Percentiles rank a stretch among this genome's conserved stretches.
phyloP scores from a whole-genome alignment of 2,888 invertebrate genomes.

The Nezara viridula region DNA sequence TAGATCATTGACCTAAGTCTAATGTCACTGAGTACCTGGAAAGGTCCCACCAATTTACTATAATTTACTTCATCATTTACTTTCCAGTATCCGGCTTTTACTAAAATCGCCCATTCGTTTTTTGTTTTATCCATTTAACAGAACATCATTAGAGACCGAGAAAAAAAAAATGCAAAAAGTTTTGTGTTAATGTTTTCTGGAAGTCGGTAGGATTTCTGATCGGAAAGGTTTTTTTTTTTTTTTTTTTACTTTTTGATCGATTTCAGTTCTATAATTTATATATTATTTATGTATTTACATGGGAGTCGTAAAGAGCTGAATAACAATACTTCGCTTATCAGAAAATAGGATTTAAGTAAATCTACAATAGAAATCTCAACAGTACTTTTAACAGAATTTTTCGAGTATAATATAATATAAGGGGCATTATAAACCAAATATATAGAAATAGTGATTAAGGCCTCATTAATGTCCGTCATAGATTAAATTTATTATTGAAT shows the following conservation, averaged over 20 bases:
- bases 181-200: neutral
- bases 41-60: constrained; percentile 33
- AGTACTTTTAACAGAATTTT: no score
- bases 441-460: no score
- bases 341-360: no score
- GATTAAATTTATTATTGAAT: no score
- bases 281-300: no score
- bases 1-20: constrained; percentile 15
- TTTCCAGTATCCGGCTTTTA: constrained; percentile 37
- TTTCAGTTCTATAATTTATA: neutral
- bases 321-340: no score
- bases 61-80: constrained; percentile 33
- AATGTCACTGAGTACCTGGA: constrained; percentile 35
- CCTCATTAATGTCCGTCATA: no score
- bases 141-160: neutral
- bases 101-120: constrained; percentile 25
- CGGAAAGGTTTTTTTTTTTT: no score
- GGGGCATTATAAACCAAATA: no score
- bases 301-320: no score
- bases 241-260: neutral
- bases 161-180: constrained; percentile 4
- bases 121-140: constrained; percentile 25
- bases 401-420: no score
- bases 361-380: no score
- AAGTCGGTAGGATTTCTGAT: neutral